Base-by-base conservation (phyloP, 2,888 invertebrate species). In the Papilio demoleus region DNA sequence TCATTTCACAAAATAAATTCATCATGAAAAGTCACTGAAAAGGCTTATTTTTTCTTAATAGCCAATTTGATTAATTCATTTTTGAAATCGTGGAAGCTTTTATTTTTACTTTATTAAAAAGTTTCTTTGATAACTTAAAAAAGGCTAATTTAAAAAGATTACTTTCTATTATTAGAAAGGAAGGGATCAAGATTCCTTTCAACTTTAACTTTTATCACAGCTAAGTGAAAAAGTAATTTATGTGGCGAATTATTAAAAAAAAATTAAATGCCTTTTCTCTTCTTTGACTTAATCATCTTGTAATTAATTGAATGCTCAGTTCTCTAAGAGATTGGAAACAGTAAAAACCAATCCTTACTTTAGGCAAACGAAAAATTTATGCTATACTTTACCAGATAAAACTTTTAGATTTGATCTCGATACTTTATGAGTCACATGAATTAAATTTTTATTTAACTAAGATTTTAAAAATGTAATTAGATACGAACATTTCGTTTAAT, bases 151-250 rank as follows among this genome's bases (percentile, higher is more conserved):
- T 31, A n/a, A 17, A 56, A 56, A n/a, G 17, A 56, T 56, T 56
- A 56, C n/a, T 27, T 53, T 53, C 53, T 3, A 4, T 56, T 31
- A 17, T 31, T 4, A 56, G 17, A 6, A 5, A 8, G 53, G 31
- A 56, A 56, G 31, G 50, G 53, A 56, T 56, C 53, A 56, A 56
- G 27, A 27, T 53, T 50, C 14, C 27, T 8, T 56, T 56, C 17
- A 9, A 31, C 5, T 31, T 3, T 31, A 56, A 56, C 27, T 27
- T n/a, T 31, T 9, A n/a, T 56, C 17, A 17, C 2, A 31, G 31
- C 31, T 56, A 17, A n/a, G 9, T 3, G n/a, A 31, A 53, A 27
- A n/a, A 2, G 17, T 53, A 1, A 4, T 53, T 27, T n/a, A 1
- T 53, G n/a, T 8, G 50, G 6, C 4, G 4, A 11, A 47, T 47